Evolutionary conservation across 1,140 invertebrate species (phyloP), one percentile per base, ranked within the genome.

Genomic region (Drosophila tsacasi): DNA sequence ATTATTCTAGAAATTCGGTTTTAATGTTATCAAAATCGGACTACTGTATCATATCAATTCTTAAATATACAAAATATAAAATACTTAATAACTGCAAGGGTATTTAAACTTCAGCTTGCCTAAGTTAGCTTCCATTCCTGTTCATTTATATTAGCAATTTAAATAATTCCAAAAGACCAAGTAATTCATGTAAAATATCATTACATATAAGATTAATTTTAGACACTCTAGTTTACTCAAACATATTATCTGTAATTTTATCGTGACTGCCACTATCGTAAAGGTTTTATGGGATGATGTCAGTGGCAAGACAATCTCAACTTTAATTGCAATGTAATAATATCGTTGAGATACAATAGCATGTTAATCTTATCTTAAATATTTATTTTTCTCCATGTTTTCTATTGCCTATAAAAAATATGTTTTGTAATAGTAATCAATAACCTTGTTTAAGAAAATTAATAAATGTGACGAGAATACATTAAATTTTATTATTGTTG

Each of bases 161-260:
- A 52, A 7, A 3, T 3, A 21, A 32, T 21, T 7, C 19, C 19
- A 23, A 17, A 5, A 21, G 19, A 54, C 15, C 19, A 35, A 21
- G 12, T 21, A 35, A 23, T 37, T 2, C 23, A 23, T 21, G 52
- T 37, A 17, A 35, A 15, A 9, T 3, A 15, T 2, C 19, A 17
- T 23, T 23, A 10, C 32, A 30, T 23, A 63, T 63, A 39, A 39
- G 8, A 17, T 30, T 23, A 8, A 13, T 37, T 12, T 39, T 39
- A 21, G 19, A 64, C 54, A 60, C 4, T 40, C 9, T 59, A n/a
- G 32, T 37, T 57, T 15, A 37, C 35, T 23, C 37, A 37, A 39
- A 57, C 37, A 7, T 1, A 54, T 9, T 21, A 35, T 19, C 7
- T 54, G 12, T 35, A 35, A 35, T 25, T 35, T 7, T n/a, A 37